Conservation (phyloP, 2,888 invertebrate genomes). For the Candidula unifasciata region DNA sequence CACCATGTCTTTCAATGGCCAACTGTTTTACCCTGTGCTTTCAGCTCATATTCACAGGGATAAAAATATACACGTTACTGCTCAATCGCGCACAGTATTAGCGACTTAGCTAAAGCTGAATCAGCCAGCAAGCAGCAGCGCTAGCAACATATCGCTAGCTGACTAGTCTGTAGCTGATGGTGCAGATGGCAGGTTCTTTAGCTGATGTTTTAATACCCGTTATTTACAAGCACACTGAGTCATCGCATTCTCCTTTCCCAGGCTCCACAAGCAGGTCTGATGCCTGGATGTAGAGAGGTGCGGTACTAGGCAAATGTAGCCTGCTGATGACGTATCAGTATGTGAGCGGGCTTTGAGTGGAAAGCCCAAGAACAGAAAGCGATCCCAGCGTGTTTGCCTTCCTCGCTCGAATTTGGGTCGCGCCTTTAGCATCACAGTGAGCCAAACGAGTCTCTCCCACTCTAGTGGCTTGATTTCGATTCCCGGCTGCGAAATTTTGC, state of each 20-base stretch:
- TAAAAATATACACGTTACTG: too few relatives aligned
- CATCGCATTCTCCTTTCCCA: neutral
- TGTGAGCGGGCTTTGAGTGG: slow-evolving; percentile 16
- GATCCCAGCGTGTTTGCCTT: neutral
- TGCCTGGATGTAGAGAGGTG: neutral
- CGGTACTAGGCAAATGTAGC: neutral
- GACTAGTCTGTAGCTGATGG: too few relatives aligned
- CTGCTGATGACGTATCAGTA: slow-evolving; percentile 18
- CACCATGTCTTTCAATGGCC: too few relatives aligned
- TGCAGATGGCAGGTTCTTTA: too few relatives aligned
- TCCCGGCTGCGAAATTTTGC: neutral
- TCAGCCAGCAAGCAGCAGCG: too few relatives aligned
- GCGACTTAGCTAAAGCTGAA: too few relatives aligned
- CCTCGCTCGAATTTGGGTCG: neutral
- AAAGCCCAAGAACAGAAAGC: neutral
- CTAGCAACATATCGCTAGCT: too few relatives aligned
- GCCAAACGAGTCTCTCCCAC: neutral
- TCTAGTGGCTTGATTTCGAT: slow-evolving; percentile 17
- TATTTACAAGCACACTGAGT: too few relatives aligned
- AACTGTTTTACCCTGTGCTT: too few relatives aligned
- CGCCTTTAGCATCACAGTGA: neutral
- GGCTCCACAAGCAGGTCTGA: neutral
- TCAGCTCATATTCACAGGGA: too few relatives aligned
- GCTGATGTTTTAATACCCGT: too few relatives aligned
- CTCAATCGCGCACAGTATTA: too few relatives aligned